phyloP scores from a whole-genome alignment of 2,797 vertebrate species.

The Enoplosus armatus region DNA sequence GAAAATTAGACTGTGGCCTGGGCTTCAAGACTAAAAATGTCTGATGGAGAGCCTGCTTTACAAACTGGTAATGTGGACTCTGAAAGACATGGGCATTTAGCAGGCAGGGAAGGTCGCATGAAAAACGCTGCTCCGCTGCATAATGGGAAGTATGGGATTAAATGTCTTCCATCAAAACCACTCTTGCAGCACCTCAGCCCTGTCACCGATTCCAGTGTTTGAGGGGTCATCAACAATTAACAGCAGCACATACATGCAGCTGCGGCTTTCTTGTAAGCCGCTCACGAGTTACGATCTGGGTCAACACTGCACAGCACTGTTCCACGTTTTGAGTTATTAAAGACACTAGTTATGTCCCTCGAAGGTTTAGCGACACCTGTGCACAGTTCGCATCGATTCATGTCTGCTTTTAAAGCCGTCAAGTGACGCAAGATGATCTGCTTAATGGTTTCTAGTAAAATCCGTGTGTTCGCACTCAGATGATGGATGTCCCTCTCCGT shows the following conservation, averaged over 20 bases:
- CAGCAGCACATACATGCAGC: not conserved
- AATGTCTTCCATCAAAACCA: slow-evolving; percentile 31
- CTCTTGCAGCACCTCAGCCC: slow-evolving; percentile 2
- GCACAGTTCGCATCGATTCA: not conserved
- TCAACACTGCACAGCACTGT: too few species aligned
- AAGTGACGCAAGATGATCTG: not conserved
- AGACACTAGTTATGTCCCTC: not conserved
- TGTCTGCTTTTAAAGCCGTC: not conserved
- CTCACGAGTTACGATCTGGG: too few species aligned
- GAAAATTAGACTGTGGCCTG: not conserved
- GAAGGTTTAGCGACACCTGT: not conserved
- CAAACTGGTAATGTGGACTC: not conserved
- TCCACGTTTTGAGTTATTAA: not conserved
- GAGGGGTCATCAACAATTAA: slow-evolving; percentile 37
- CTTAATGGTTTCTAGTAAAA: slow-evolving; percentile 13
- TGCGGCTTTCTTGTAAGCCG: too few species aligned
- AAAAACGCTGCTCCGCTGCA: not conserved
- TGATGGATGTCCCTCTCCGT: not conserved
- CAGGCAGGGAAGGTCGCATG: not conserved
- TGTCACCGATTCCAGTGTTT: slow-evolving; percentile 18
- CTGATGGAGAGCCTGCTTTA: not conserved
- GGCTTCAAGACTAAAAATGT: not conserved
- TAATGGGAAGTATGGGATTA: not conserved
- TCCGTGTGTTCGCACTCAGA: slow-evolving; percentile 12
- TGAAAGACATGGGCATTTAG: not conserved